Evolutionary conservation across 1,140 invertebrate species (phyloP).

Genomic region (Anadara kagoshimensis): DNA sequence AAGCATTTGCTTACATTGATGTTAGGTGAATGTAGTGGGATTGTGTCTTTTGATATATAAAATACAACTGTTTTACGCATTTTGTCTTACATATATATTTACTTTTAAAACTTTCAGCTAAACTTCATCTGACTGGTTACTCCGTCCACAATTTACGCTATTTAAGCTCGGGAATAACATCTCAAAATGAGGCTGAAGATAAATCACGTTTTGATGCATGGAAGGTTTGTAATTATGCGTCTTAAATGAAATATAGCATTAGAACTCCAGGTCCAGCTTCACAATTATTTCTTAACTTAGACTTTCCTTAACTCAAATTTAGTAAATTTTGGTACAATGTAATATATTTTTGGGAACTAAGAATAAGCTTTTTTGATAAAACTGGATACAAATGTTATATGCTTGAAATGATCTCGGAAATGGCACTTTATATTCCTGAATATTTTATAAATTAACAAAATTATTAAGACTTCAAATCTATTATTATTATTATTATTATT

Average conservation of each 20-base stretch:
- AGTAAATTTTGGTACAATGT: too few species aligned
- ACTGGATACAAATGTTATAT: not conserved
- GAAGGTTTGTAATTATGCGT: constrained; percentile 46
- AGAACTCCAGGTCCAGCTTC: not conserved
- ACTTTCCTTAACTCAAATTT: too few species aligned
- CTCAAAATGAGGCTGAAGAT: constrained; percentile 38
- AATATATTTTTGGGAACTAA: too few species aligned
- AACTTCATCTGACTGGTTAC: constrained; percentile 45
- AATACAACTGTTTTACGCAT: too few species aligned
- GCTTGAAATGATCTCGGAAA: not conserved
- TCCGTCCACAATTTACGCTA: constrained; percentile 49
- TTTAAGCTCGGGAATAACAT: constrained; percentile 33
- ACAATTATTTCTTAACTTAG: too few species aligned
- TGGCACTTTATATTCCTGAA: too few species aligned
- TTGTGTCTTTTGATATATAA: too few species aligned
- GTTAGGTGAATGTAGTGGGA: not conserved
- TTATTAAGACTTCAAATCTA: too few species aligned
- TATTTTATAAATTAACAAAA: too few species aligned
- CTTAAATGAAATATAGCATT: not conserved
- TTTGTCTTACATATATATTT: too few species aligned
- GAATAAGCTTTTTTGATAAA: too few species aligned
- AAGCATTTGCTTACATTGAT: not conserved
- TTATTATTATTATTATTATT: too few species aligned
- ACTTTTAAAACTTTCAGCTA: constrained; percentile 38
- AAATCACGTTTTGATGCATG: constrained; percentile 50